Base-by-base conservation (phyloP, 1,140 invertebrate species). In the Sinonovacula constricta region DNA sequence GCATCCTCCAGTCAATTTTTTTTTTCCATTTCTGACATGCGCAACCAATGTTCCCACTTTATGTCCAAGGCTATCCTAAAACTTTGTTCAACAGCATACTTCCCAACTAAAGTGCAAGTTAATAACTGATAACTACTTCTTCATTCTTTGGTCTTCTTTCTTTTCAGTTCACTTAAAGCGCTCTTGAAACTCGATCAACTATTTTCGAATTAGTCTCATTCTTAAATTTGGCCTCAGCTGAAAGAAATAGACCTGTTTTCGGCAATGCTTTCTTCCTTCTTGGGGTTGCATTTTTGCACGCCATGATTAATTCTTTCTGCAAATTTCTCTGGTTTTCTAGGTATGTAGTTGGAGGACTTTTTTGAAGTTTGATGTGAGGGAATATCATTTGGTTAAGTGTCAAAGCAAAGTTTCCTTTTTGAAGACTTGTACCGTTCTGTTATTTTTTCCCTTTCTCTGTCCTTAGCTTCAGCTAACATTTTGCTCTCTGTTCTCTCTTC, bases 1-100 rank as follows among this genome's bases (percentile, higher is more conserved):
- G 14, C 18, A 2, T 28, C 18, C 0, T 69, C 56, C n/a, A 18
- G 4, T 3, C 26, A 54, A 28, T 36, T 49, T 3, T 62, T 22
- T 0, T 39, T 22, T 49, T 53, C 39, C 15, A 72, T 0, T 24
- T 12, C 63, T 1, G 56, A 69, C 24, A 78, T 7, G 15, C 34
- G 7, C 18, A 12, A 15, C 65, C 66, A 78, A 31, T 78, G 33
- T 33, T 78, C 75, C 65, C 54, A 69, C 45, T 68, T 68, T 5
- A 69, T 60, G 24, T 51, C 24, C 15, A 78, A 69, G 7, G 36
- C 75, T 30, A 33, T 24, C 15, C 65, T 31, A 28, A 78, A 0
- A 0, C 18, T 2, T 24, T 78, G 65, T 15, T 78, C 54, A 3
- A 49, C 14, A 22, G 63, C 30, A 39, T 66, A 76, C 33, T 39